Evolutionary conservation across 2,113 vertebrate species (phyloP), one percentile per base, ranked within the genome.

Genomic region (Vidua macroura): DNA sequence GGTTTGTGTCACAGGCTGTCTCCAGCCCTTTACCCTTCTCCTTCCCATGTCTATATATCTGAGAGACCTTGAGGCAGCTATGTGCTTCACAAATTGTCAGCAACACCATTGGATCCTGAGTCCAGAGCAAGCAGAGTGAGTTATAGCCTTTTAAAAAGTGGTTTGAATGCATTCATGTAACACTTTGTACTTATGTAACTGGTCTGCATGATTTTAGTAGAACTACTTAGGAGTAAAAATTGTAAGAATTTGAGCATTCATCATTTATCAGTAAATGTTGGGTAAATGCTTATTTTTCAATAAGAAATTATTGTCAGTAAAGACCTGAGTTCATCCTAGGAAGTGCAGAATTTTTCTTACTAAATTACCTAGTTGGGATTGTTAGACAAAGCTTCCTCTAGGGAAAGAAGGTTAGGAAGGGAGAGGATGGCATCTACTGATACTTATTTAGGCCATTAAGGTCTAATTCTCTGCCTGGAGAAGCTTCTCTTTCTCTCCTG

Each of bases 361-460:
- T 90, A 86, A 94, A 80, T 93, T 86, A 64, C 66, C 59, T 88
- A 74, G 62, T 76, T 93, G 63, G 55, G 10, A 31, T 53, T 70
- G 33, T 67, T 83, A 82, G 56, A 86, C 62, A 90, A 93, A 81
- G 21, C 19, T 93, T 44, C 30, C 68, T 83, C 52, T 77, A 28
- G 63, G 49, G 70, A 95, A 10, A 79, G 44, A 83, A 10, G 55
- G 30, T 74, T 94, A 77, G 27, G 23, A 93, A 96, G 23, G 15
- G 44, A 90, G 89, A 83, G 27, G 44, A 81, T 90, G 88, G 55
- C 51, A 83, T 67, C 68, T 90, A 74, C 33, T 78, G 79, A 90
- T 96, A 95, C 88, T 95, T 95, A 93, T 96, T 96, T 92, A 78
- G 64, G 52, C 51, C 33, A 96, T 96, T 96, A 96, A 70, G 39